Base-by-base conservation (phyloP, 2,888 invertebrate genomes). In the Unio delphinus region DNA sequence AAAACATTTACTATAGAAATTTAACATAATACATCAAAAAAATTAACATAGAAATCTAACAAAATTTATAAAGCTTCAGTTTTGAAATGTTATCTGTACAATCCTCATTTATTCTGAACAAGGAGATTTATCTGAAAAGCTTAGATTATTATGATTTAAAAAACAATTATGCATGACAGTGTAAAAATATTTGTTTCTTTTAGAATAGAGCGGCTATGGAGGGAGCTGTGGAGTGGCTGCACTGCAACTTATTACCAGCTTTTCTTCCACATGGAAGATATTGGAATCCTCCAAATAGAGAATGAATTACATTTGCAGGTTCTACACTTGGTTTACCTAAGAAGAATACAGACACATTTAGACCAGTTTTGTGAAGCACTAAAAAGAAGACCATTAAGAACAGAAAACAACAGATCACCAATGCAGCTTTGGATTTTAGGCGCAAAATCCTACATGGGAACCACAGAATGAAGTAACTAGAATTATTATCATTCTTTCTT, bases 191-290 rank as follows among this genome's bases (percentile, higher is more conserved):
- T 61, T n/a, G 20, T 1, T 7, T 28, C 34, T 64, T 64, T 60
- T 28, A 69, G 69, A 61, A 69, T 69, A 60, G 69, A 69, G 61
- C n/a, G 70, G 45, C 57, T 74, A 30, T 74, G 74, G 72, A 65
- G 72, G 57, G 74, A 74, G 18, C 11, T 74, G n/a, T 72, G 74
- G 69, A 54, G 26, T 67, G 69, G 74, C 62, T 55, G 26, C 58
- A 69, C 67, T 63, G 34, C 58, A 15, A 58, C 64, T 28, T 74
- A 67, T 57, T 71, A 74, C 61, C 26, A 65, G 20, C 54, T 74
- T 18, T 74, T 74, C 58, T 68, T 61, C 61, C 28, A 64, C 34
- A 65, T 71, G 69, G 74, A 72, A 60, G 67, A 69, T 54, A 3
- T 45, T 45, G 45, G 45, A 45, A 45, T 45, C 15, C 45, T 45